Evolutionary conservation across 2,797 vertebrate genomes (phyloP).

Genomic region (Anguilla megastoma): DNA sequence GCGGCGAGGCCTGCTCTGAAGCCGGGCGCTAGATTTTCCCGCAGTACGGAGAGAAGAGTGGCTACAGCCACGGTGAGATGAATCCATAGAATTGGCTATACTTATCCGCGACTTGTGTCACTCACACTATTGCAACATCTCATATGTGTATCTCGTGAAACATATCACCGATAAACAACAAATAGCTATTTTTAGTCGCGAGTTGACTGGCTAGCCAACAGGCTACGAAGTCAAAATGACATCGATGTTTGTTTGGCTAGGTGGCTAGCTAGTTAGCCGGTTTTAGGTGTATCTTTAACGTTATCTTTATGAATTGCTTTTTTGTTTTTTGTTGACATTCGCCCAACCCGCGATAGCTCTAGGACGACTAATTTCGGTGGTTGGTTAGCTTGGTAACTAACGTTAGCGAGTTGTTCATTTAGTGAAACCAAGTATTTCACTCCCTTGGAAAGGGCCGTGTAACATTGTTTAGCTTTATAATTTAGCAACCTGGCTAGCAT

Average conservation of each 20-base stretch:
- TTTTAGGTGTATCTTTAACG: constrained; percentile 9
- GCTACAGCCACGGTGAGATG: constrained; percentile 29
- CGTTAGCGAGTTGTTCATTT: constrained; percentile 7
- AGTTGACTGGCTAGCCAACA: constrained; percentile 31
- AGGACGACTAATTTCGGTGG: neutral
- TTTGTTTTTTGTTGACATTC: constrained; percentile 37
- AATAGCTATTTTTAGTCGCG: neutral
- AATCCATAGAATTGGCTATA: constrained; percentile 24
- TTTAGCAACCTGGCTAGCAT: neutral
- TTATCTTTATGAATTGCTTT: constrained; percentile 38
- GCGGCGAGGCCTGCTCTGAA: constrained; percentile 65
- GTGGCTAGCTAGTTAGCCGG: constrained; percentile 13
- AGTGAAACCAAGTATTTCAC: neutral
- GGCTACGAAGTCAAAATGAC: neutral
- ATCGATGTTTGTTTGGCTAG: constrained; percentile 4
- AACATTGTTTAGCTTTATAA: neutral
- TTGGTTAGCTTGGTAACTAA: constrained; percentile 25
- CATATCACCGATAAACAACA: neutral
- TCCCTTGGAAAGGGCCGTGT: constrained; percentile 9
- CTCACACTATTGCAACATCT: constrained; percentile 15
- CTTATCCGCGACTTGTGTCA: constrained; percentile 7
- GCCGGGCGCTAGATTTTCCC: constrained; percentile 71
- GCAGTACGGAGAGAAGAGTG: constrained; percentile 52
- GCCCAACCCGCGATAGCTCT: constrained; percentile 31
- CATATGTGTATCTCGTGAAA: neutral